These are phyloP conservation scores for Chrysomela aeneicollis DNA, from an alignment of 2,888 invertebrate species.

Conservation along the genomic window DNA sequence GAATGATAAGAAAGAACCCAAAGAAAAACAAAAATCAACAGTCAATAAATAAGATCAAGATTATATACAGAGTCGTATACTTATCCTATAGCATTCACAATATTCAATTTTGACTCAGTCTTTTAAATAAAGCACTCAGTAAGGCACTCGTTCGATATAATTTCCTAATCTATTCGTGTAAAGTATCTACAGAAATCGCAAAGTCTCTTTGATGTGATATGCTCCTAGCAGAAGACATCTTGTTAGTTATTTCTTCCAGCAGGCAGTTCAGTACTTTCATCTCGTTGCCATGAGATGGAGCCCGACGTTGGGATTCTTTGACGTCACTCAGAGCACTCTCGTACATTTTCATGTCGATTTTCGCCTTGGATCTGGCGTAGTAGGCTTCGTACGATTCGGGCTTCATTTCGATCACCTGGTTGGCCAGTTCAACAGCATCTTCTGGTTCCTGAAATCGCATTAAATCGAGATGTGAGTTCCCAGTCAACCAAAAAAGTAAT, in stretches of 20 bases:
- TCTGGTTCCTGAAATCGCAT: conserved; percentile 77
- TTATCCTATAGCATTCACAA: conserved; percentile 23
- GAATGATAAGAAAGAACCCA: conserved; percentile 53
- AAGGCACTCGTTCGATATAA: conserved; percentile 17
- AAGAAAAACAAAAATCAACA: conserved; percentile 45
- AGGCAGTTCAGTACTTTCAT: conserved; percentile 76
- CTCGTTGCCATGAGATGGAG: conserved; percentile 75
- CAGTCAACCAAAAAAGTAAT: conserved; percentile 9
- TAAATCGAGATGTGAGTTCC: conserved; percentile 19
- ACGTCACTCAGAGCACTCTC: conserved; percentile 83
- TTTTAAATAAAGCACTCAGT: conserved; percentile 23
- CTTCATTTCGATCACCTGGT: conserved; percentile 83
- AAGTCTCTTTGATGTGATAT: conserved; percentile 52
- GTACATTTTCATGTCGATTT: conserved; percentile 76
- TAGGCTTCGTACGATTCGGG: conserved; percentile 92
- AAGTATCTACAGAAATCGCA: conserved; percentile 58
- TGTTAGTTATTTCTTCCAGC: conserved; percentile 75
- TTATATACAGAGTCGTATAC: conserved; percentile 22
- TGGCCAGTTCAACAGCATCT: conserved; percentile 88
- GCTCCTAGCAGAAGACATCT: conserved; percentile 57
- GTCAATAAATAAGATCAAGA: conserved; percentile 31
- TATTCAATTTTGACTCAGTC: conserved; percentile 27
- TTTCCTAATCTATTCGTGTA: conserved; percentile 52
- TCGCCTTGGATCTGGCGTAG: conserved; percentile 89
- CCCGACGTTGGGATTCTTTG: conserved; percentile 77